Base-by-base conservation (phyloP, 2,797 vertebrate species). In the Luscinia luscinia region DNA sequence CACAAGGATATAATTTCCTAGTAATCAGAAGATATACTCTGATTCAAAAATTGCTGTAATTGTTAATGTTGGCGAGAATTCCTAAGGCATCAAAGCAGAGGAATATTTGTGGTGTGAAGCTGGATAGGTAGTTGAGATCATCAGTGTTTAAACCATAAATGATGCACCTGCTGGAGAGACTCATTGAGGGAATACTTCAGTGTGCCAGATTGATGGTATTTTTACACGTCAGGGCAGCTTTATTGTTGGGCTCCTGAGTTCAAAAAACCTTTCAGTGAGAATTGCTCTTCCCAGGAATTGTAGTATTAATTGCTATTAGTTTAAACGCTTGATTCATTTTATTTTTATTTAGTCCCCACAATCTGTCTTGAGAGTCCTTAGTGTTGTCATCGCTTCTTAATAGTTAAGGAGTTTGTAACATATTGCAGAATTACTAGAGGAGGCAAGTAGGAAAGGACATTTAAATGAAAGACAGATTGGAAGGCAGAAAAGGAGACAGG, bases 21-120 rank as follows among this genome's bases (percentile, higher is more conserved):
- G 94, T 97, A 96, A 96, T 97, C 95, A 97, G 93, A 91, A 96
- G 85, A 91, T 86, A 79, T 9, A 67, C 38, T 91, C 73, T 93
- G 95, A 94, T 96, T 92, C 95, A 93, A 93, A 97, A 97, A 96
- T 94, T 93, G 84, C 67, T 93, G 4, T 92, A 90, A 94, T 94
- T 94, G 77, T 96, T 96, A 88, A 84, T 94, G 84, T 82, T 95
- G 91, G 84, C 81, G 70, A 94, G 52, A 82, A 88, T 70, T 95
- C 52, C 89, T 78, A 54, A 78, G 48, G 41, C 87, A 84, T 92
- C 48, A 78, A 73, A 92, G 94, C 59, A 86, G 66, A 74, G 63
- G 77, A 83, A 32, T 94, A 79, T 91, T 70, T 96, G 84, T 77
- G 59, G 15, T 61, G 11, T 36, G 70, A 79, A 79, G 73, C 48